A percentile compares a stretch with the other conserved stretches of the same genome.
phyloP scores from a whole-genome alignment of 2,113 vertebrate genomes.

The Pheucticus melanocephalus region DNA sequence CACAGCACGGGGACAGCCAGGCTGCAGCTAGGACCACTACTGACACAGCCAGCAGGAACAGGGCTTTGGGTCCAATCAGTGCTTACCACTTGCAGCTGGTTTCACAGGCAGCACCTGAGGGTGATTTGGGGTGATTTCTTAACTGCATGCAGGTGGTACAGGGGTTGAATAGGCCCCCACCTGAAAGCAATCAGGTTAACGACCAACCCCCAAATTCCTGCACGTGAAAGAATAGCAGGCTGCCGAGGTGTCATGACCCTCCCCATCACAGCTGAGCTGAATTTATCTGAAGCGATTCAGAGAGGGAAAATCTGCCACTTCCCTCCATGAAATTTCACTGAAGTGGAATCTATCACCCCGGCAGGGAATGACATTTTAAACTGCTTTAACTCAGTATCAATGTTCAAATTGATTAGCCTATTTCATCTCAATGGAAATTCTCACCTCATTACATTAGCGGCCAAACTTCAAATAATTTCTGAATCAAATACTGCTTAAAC shows the following conservation, averaged over 20 bases:
- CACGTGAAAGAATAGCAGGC: background rate
- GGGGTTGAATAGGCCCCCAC: background rate
- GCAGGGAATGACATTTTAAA: slow-evolving; percentile 36
- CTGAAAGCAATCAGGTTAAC: background rate
- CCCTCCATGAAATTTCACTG: background rate
- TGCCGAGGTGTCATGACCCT: background rate
- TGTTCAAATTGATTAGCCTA: slow-evolving; percentile 54
- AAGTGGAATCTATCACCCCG: slow-evolving; percentile 8
- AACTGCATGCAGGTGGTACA: background rate
- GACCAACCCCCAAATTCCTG: background rate
- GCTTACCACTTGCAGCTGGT: background rate
- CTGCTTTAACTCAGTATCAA: slow-evolving; percentile 25
- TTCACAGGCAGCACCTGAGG: background rate
- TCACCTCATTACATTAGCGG: slow-evolving; percentile 46
- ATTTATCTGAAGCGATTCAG: background rate
- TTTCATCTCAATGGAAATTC: slow-evolving; percentile 53
- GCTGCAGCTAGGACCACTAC: background rate
- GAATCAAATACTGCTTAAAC: slow-evolving; percentile 41
- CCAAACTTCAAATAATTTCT: slow-evolving; percentile 44
- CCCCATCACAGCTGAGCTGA: background rate
- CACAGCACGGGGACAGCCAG: fast-evolving
- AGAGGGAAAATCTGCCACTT: background rate
- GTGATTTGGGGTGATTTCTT: background rate
- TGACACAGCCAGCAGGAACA: background rate
- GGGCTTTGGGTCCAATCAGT: fast-evolving